Evolutionary conservation across 2,113 vertebrate genomes (phyloP).

Genomic region (Grammomys dolichurus): DNA sequence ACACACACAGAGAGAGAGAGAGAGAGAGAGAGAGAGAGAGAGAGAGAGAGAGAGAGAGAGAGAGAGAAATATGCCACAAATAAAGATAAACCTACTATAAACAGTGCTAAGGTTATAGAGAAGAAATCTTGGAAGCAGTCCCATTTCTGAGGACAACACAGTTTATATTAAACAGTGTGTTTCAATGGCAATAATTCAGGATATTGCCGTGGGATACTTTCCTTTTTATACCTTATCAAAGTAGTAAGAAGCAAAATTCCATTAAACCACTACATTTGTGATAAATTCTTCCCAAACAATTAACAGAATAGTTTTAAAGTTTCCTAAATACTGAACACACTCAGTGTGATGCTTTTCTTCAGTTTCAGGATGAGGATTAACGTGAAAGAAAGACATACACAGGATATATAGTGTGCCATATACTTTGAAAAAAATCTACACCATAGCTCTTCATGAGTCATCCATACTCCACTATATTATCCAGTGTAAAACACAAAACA

Average conservation of each 20-base stretch:
- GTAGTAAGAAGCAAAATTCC: not conserved
- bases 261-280: constrained; percentile 9
- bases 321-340: not conserved
- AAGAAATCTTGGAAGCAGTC: constrained; percentile 27
- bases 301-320: not conserved
- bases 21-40: too few relatives aligned
- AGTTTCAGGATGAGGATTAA: not conserved
- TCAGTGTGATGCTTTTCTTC: not conserved
- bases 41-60: too few relatives aligned
- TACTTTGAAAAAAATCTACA: constrained; percentile 23
- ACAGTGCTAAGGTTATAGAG: not conserved
- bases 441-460: not conserved
- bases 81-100: not conserved
- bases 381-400: not conserved
- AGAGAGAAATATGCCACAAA: not conserved
- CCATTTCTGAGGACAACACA: not conserved
- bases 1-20: too few relatives aligned
- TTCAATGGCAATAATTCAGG: not conserved
- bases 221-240: not conserved
- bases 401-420: not conserved
- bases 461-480: not conserved
- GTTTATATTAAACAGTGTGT: not conserved
- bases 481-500: constrained; percentile 30
- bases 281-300: not conserved
- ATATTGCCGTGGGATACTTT: not conserved